These are phyloP conservation scores for Trypoxylus dichotomus DNA, from an alignment of 1,140 invertebrate genomes.

Conservation along the genomic window DNA sequence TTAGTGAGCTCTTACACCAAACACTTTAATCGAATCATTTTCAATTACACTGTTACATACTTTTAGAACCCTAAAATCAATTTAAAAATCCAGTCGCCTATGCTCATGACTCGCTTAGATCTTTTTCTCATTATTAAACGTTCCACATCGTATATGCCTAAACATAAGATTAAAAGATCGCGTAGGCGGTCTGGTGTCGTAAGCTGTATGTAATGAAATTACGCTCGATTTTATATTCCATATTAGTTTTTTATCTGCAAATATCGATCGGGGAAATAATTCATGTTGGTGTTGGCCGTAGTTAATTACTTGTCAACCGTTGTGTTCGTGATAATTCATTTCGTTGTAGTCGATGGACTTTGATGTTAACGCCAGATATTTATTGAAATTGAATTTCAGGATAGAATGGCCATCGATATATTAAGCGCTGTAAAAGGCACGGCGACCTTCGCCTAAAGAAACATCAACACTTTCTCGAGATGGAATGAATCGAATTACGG, in stretches of 20 bases:
- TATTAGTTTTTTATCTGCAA: conserved; percentile 26
- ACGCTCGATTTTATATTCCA: conserved; percentile 10
- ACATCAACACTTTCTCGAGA: neutral
- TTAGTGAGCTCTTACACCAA: too few relatives aligned
- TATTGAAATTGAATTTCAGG: conserved; percentile 21
- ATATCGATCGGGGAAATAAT: conserved; percentile 20
- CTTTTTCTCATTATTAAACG: neutral
- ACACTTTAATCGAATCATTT: too few relatives aligned
- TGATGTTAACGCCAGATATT: conserved; percentile 21
- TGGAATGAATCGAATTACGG: too few relatives aligned
- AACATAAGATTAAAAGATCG: neutral
- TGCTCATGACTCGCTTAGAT: neutral
- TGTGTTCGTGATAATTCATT: conserved; percentile 24
- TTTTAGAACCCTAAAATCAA: neutral
- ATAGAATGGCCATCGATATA: neutral
- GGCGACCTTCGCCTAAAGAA: neutral
- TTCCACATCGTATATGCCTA: neutral
- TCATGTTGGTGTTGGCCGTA: conserved; percentile 13
- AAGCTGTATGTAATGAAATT: conserved; percentile 13
- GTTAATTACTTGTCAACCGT: conserved; percentile 24
- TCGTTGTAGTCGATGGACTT: conserved; percentile 23
- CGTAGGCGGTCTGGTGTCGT: conserved; percentile 8
- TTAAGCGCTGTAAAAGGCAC: neutral
- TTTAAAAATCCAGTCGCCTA: neutral
- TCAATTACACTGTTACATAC: too few relatives aligned